Base-by-base conservation (phyloP, 2,888 invertebrate species). In the Julus scanicus region DNA sequence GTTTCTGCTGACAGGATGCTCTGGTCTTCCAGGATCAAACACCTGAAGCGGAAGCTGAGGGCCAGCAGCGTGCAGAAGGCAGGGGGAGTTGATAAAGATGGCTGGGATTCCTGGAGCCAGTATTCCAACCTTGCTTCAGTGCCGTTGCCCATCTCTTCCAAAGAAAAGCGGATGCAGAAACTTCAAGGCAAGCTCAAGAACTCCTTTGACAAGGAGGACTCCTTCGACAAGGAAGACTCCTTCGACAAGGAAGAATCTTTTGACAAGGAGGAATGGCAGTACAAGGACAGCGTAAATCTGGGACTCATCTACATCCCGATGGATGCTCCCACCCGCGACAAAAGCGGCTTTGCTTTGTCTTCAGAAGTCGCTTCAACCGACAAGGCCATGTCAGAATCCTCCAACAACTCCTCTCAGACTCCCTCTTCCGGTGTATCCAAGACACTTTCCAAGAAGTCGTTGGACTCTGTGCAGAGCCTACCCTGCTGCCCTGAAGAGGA, bases 271-370 rank as follows among this genome's bases (percentile, higher is more conserved):
- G 90, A 89, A 15, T 88, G 89, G 57, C 89, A 89, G 49, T 86
- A 89, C 3, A 80, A 88, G 53, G 90, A 90, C 49, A 91, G 90
- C 88, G 89, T 91, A 29, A 91, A 90, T 88, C 89, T 91, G 49
- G 91, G 91, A 8, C 90, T 90, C 44, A 90, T 91, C 83, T 91
- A 91, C 88, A 90, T 91, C 8, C 91, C 91, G 11, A 90, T 91
- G 90, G 90, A 91, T 85, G 90, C 83, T 2, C 83, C 53, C 11
- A 53, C 53, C 2, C 53, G 53, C 11, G 53, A 53, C 11, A 53
- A 53, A 15, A 53, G 53, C 53, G 11, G 2, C 2, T 9, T 15
- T 15, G 53, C 53, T 6, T 15, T 15, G n/a, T n/a, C n/a, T 53
- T 53, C 53, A 15, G 53, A 53, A 53, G 63, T 20, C n/a, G n/a